A percentile compares a stretch with the other conserved stretches of the same genome.
phyloP scores from a whole-genome alignment of 1,140 invertebrate species.

The Phthorimaea operculella region DNA sequence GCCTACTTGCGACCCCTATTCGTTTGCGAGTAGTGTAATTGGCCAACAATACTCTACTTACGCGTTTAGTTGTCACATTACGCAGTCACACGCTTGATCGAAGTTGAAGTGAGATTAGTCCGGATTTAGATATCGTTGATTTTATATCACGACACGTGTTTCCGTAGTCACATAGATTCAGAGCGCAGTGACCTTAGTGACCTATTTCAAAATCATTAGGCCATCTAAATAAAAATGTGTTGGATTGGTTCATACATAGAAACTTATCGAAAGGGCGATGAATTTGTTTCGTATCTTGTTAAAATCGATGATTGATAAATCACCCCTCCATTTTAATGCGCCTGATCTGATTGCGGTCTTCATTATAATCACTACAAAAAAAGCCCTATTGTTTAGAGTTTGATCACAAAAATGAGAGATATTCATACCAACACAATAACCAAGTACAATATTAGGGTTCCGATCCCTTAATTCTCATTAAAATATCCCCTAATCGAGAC shows the following conservation, averaged over 20 bases:
- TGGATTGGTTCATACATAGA: no score
- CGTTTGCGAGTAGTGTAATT: constrained; percentile 27
- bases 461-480: constrained; percentile 62
- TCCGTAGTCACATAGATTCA: neutral
- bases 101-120: constrained; percentile 24
- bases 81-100: constrained; percentile 44
- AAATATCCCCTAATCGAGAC: constrained; percentile 52
- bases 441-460: constrained; percentile 43
- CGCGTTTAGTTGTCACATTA: constrained; percentile 45
- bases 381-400: constrained; percentile 12
- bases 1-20: no score
- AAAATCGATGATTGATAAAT: no score
- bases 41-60: constrained; percentile 23
- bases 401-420: constrained; percentile 21
- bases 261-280: no score
- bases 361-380: no score
- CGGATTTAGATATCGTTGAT: neutral
- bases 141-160: neutral
- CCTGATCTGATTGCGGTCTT: no score
- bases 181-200: no score
- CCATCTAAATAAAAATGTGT: no score
- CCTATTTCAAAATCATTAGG: no score
- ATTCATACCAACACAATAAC: constrained; percentile 50
- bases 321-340: no score
- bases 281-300: no score